phyloP scores from a whole-genome alignment of 2,113 vertebrate genomes.

The Sarotherodon lohbergeri region DNA sequence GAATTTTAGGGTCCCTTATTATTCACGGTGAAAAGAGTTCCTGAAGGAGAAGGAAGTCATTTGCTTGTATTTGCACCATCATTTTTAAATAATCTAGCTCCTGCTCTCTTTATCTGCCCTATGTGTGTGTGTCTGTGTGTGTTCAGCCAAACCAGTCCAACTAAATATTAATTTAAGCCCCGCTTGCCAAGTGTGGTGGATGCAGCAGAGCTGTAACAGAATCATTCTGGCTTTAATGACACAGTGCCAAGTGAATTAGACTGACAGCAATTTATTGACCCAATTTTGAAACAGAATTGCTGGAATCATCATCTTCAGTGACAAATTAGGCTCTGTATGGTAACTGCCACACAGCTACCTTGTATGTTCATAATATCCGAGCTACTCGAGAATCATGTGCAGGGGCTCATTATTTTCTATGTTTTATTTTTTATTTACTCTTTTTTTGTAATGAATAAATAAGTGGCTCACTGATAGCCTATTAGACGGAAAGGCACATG shows the following conservation, averaged over 20 bases:
- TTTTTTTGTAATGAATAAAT: neutral
- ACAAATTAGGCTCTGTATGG: constrained; percentile 27
- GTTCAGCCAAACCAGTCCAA: neutral
- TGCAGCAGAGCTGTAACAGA: constrained; percentile 24
- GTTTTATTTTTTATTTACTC: neutral
- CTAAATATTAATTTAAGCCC: constrained; percentile 44
- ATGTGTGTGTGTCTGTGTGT: neutral
- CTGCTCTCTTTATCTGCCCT: constrained; percentile 6
- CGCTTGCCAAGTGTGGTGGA: constrained; percentile 27
- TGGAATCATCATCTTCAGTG: constrained; percentile 40
- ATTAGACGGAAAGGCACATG: neutral
- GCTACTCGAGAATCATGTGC: neutral
- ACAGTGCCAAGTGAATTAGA: constrained; percentile 51
- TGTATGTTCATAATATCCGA: neutral
- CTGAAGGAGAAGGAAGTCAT: constrained; percentile 25
- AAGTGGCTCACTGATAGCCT: neutral
- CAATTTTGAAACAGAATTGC: constrained; percentile 47
- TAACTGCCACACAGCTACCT: constrained; percentile 10
- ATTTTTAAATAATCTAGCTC: constrained; percentile 20
- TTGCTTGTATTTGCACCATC: neutral
- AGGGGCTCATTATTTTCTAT: neutral
- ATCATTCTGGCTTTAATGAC: constrained; percentile 51
- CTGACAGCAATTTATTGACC: constrained; percentile 64
- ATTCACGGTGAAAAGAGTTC: constrained; percentile 1
- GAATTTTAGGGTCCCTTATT: constrained; percentile 7